phyloP scores from a whole-genome alignment of 92 coral and sea anemone genomes.

The Porites divaricata region DNA sequence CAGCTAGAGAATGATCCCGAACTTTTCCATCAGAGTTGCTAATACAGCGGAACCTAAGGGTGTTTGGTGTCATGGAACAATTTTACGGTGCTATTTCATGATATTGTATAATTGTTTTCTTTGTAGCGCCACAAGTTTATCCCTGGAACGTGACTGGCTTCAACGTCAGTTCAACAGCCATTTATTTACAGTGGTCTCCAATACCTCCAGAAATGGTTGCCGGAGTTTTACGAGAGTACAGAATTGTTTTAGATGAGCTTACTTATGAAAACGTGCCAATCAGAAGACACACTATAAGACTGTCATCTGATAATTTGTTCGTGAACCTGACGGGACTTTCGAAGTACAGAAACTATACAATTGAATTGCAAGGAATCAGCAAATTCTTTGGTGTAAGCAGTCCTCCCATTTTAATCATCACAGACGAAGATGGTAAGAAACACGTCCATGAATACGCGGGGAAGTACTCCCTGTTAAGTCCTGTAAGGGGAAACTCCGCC shows the following conservation, averaged over 20 bases:
- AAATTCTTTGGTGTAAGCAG: conserved; percentile 67
- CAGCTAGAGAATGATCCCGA: too few relatives aligned
- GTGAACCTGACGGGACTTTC: conserved; percentile 54
- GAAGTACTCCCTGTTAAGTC: too few relatives aligned
- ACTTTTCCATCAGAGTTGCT: too few relatives aligned
- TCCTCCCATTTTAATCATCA: conserved; percentile 52
- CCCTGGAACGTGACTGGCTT: conserved; percentile 67
- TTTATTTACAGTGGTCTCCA: conserved; percentile 68
- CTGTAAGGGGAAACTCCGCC: too few relatives aligned
- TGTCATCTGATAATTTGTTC: conserved; percentile 38
- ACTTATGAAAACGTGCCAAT: conserved; percentile 28
- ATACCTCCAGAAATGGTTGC: conserved; percentile 61
- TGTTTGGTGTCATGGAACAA: neutral
- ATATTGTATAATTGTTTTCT: neutral
- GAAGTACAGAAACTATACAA: conserved; percentile 74
- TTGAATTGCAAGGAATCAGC: conserved; percentile 68
- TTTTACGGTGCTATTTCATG: neutral
- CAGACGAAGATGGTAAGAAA: conserved; percentile 80
- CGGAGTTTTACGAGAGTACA: conserved; percentile 76
- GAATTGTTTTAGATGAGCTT: conserved; percentile 47
- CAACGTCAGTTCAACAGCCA: conserved; percentile 74
- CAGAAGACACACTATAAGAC: conserved; percentile 1
- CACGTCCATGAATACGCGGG: too few relatives aligned
- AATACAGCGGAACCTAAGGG: too few relatives aligned
- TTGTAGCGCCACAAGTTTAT: conserved; percentile 72